Evolutionary conservation across 2,888 invertebrate species (phyloP), one percentile per base, ranked within the genome.

Genomic region (Acrobasis suavella): DNA sequence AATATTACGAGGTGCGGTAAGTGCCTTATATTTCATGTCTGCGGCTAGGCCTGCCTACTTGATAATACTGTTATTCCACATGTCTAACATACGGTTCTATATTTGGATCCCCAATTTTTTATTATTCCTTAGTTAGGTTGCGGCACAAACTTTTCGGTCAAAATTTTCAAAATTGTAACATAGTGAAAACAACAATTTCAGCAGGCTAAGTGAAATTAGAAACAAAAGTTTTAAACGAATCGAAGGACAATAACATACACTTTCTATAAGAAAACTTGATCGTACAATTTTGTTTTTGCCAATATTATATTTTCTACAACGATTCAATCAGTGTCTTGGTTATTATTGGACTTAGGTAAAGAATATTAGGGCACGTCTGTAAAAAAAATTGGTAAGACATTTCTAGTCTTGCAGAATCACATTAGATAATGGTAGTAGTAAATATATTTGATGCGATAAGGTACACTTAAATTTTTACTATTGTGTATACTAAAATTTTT

Each of bases 11-110:
- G 82, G 86, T 83, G 85, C 75, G 77, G 76, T 83, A 86, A 90
- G 89, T 89, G 85, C 86, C 86, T 82, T 83, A 86, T 91, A 91
- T 86, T 82, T 91, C 88, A 90, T 87, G 81, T 83, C 85, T 77
- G 83, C 80, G 85, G 79, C 76, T 78, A 76, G 73, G 75, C 70
- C 74, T 77, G 83, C 81, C 84, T 85, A 81, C 81, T 82, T 85
- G 83, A 81, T 86, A 85, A 83, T 80, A 82, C 77, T 82, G 81
- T 82, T 82, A 82, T 82, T 79, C 75, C 74, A 71, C 76, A 77
- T 78, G 76, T 69, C 75, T 77, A 78, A 80, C 79, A 77, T 77
- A 82, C 78, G 78, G 74, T 78, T 22, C 77, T 79, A 3, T 74
- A 22, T 46, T 22, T 17, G 46, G 17, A 14, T 17, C 16, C n/a